Percentiles rank a stretch among this genome's conserved stretches.
Conservation (phyloP, 2,888 invertebrate genomes). For the Eupithecia dodoneata region DNA sequence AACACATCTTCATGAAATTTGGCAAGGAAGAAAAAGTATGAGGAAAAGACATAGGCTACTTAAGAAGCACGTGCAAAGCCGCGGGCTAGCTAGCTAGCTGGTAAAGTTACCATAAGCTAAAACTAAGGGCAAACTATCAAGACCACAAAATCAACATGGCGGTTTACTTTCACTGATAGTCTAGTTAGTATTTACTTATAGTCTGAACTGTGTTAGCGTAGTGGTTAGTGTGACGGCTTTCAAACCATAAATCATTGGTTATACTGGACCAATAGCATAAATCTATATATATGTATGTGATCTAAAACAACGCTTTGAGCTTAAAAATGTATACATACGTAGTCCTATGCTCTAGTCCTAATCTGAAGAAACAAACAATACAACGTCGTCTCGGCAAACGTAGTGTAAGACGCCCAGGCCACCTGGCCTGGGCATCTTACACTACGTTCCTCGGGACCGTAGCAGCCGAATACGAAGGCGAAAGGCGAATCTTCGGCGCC, state of each 20-base stretch:
- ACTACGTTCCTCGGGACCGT: no score
- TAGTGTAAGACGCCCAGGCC: no score
- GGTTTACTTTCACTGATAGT: background rate
- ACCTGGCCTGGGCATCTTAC: no score
- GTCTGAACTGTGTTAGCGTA: background rate
- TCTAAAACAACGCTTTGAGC: no score
- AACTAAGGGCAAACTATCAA: constrained; percentile 9
- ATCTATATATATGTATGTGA: no score
- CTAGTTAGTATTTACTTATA: background rate
- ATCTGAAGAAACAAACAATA: no score
- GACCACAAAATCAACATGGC: background rate
- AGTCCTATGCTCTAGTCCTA: no score
- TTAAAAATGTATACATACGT: no score
- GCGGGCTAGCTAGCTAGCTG: background rate
- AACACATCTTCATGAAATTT: background rate
- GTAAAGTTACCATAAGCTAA: background rate
- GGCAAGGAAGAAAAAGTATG: background rate
- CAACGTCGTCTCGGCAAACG: no score
- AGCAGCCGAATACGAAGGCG: no score
- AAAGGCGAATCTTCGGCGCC: no score
- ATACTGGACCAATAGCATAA: no score
- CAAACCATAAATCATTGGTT: background rate
- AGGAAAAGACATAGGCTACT: background rate
- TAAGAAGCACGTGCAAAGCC: background rate
- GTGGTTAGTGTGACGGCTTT: background rate